Base-by-base conservation (phyloP, 2,113 vertebrate species). In the Hydrolagus affinis region DNA sequence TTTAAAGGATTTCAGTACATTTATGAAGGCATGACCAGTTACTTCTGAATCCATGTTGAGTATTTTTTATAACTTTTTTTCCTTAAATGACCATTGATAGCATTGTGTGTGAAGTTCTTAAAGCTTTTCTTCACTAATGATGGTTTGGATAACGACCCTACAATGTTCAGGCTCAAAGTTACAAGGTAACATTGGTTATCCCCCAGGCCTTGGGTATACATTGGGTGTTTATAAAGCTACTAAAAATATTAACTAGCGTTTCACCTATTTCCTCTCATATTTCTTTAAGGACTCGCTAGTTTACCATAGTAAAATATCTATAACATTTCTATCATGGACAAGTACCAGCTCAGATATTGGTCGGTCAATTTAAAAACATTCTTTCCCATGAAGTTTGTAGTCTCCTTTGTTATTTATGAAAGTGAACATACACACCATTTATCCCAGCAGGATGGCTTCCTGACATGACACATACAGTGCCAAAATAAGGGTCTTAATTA, bases 401-500 rank as follows among this genome's bases (percentile, higher is more conserved):
- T 74, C 44, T 19, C 32, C 64, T 72, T 69, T 87, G 73, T 88
- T 87, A 88, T 70, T 89, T 87, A 89, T 86, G 85, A 85, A 88
- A 88, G 78, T 78, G 86, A 91, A 87, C 87, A 89, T 87, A 86
- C 86, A 86, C 85, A 87, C 85, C 87, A 89, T 87, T 89, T 89
- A 89, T 91, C 91, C 85, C 89, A 91, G 90, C 56, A 86, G 90
- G 90, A 91, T 90, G 72, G 87, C 88, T 89, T 75, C n/a, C 89
- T 90, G 89, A 90, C 87, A 88, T 66, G 90, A 90, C 91, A 93
- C 87, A 8, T 90, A 89, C 88, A 87, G 92, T 89, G 91, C 90
- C 90, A 93, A 94, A 93, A 85, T 86, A 90, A 90, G 70, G 85
- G 70, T 87, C 91, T 91, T 92, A 94, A 94, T 92, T 92, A 93